Evolutionary conservation across 2,888 invertebrate species (phyloP), one percentile per base, ranked within the genome.

Genomic region (Apotomis capreana): DNA sequence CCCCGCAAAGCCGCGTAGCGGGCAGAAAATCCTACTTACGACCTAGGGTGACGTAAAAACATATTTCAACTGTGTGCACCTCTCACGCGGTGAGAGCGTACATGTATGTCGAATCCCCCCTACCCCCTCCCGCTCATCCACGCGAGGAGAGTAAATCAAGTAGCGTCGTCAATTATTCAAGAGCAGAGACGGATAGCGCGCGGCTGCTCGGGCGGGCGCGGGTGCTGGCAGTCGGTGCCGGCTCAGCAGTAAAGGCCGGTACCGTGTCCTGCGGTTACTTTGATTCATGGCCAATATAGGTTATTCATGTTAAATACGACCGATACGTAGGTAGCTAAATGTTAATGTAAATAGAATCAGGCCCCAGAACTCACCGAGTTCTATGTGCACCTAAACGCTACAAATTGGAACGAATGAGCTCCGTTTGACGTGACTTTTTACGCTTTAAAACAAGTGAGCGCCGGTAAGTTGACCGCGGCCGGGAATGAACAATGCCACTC

Each of bases 121-220:
- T 6, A 1, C 9, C 15, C 44, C 9, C 10, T 15, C 10, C 15
- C 3, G 51, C 36, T 51, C 52, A 12, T 12, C 10, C 9, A 26
- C 55, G 10, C 36, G 37, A 57, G 15, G 26, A 26, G 55, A 65
- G 55, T 65, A 46, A 55, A 55, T 65, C 64, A 55, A 44, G 55
- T 26, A 46, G 55, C 44, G 12, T 55, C 64, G 55, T 65, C 64
- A 55, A 65, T 55, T 65, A 65, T 65, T 55, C 64, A 65, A 44
- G 52, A 40, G 40, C 51, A 49, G 12, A 55, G 54, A 65, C 55
- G 55, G 55, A 55, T 55, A 46, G 55, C 15, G 13, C 55, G 46
- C 15, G 12, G 10, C 10, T 5, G 52, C 63, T 63, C 49, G 36
- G 5, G 9, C 40, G 40, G 40, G 26, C 26, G 1, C 26, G 40